Percentiles rank a stretch among this genome's conserved stretches.
phyloP scores from a whole-genome alignment of 1,140 invertebrate genomes.

The Harpegnathos saltator region DNA sequence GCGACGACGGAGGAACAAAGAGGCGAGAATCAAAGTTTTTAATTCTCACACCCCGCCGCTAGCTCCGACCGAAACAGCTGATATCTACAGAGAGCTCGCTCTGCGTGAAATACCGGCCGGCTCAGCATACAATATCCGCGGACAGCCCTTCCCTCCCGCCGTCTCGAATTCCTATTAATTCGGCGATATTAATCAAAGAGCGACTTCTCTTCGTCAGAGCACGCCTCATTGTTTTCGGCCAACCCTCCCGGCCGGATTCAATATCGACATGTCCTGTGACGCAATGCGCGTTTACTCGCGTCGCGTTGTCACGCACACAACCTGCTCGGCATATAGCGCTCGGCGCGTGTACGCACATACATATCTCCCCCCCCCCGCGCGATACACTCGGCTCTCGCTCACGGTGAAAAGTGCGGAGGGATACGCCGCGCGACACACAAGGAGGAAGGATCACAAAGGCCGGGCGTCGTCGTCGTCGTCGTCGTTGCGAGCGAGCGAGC shows the following conservation, averaged over 20 bases:
- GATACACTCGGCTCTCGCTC: slow-evolving; percentile 32
- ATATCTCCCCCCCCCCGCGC: not conserved
- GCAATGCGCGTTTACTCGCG: slow-evolving; percentile 60
- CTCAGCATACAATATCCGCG: not conserved
- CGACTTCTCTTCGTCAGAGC: slow-evolving; percentile 67
- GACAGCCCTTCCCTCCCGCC: slow-evolving; percentile 34
- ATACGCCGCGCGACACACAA: slow-evolving; percentile 38
- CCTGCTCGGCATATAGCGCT: no score
- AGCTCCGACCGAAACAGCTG: not conserved
- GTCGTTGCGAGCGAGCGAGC: slow-evolving; percentile 55
- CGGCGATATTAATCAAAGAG: slow-evolving; percentile 74
- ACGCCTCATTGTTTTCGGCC: slow-evolving; percentile 66
- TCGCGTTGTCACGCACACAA: slow-evolving; percentile 39
- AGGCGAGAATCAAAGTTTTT: not conserved
- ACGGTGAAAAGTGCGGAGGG: slow-evolving; percentile 62
- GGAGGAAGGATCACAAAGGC: slow-evolving; percentile 69
- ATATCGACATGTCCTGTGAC: slow-evolving; percentile 73
- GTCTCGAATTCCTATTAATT: slow-evolving; percentile 65
- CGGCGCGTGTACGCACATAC: not conserved
- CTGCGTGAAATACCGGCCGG: not conserved
- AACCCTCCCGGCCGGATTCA: slow-evolving; percentile 56
- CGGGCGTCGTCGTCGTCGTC: slow-evolving; percentile 55
- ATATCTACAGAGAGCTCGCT: not conserved
- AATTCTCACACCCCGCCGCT: not conserved
- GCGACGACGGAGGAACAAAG: no score